These are phyloP conservation scores for Furnarius figulus DNA, from an alignment of 2,113 vertebrate species.

Conservation along the genomic window DNA sequence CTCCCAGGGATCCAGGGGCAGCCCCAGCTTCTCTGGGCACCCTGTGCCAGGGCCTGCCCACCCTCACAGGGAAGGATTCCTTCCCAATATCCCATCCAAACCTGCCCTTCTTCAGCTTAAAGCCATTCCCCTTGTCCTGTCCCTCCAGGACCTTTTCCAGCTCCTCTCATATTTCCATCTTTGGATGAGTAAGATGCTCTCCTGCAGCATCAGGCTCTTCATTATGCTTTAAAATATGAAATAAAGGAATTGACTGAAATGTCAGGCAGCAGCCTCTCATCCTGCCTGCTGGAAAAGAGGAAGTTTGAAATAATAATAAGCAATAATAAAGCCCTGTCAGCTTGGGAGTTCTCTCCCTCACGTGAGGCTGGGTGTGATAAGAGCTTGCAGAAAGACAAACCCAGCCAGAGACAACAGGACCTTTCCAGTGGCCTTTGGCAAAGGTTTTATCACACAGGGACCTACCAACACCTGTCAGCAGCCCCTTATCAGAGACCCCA, in stretches of 20 bases:
- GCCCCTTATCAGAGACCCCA: neutral
- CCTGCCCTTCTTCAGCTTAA: no score
- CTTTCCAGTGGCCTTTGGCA: neutral
- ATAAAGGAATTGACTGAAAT: constrained; percentile 6
- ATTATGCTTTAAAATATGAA: neutral
- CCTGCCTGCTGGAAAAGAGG: neutral
- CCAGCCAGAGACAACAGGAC: accelerated
- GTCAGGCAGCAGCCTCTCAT: neutral
- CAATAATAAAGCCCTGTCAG: neutral
- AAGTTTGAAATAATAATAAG: constrained; percentile 24
- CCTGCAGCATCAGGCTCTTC: neutral
- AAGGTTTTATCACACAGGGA: neutral
- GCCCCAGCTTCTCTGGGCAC: neutral
- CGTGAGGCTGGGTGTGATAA: neutral
- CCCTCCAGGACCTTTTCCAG: no score
- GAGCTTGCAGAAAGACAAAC: neutral
- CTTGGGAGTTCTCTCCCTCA: neutral
- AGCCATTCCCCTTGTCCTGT: no score
- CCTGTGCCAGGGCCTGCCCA: neutral
- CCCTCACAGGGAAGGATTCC: no score
- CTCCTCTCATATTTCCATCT: neutral
- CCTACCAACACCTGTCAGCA: neutral
- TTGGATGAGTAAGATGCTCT: neutral
- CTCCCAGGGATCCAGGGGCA: neutral
- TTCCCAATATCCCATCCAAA: neutral